These are phyloP conservation scores for Scomber japonicus DNA, from an alignment of 2,113 vertebrate genomes.

Conservation along the genomic window DNA sequence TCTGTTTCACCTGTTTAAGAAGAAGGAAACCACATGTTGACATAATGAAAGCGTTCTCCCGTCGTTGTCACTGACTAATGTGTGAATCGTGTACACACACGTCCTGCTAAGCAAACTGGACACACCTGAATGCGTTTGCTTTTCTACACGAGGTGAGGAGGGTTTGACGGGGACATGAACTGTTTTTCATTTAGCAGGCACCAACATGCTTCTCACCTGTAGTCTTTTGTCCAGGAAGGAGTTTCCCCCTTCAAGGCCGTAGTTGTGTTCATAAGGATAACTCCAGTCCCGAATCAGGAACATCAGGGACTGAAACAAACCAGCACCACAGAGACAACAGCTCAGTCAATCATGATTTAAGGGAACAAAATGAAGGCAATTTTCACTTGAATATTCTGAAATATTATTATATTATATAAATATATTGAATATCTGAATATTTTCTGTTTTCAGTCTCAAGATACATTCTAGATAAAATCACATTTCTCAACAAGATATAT, in stretches of 20 bases:
- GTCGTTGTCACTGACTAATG: not conserved
- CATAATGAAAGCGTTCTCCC: constrained; percentile 5
- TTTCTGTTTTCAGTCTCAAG: too few species aligned
- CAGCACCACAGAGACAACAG: constrained; percentile 2
- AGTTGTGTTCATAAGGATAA: constrained; percentile 91
- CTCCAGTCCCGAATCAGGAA: constrained; percentile 94
- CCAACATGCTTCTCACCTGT: constrained; percentile 80
- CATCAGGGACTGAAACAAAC: constrained; percentile 84
- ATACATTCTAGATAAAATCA: too few species aligned
- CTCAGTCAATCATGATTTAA: too few species aligned
- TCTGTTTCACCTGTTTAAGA: constrained; percentile 87
- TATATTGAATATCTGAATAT: too few species aligned
- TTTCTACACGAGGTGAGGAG: not conserved
- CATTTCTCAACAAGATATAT: not conserved
- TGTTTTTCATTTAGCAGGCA: too few species aligned
- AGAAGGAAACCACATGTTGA: not conserved
- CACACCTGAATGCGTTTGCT: not conserved
- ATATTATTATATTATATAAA: too few species aligned
- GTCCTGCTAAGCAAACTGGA: not conserved
- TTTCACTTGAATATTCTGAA: too few species aligned
- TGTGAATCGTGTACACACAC: not conserved
- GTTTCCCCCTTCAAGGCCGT: constrained; percentile 89
- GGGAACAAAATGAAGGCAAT: too few species aligned
- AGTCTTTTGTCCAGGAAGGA: constrained; percentile 89
- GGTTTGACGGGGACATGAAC: not conserved